Conservation (phyloP, 2,113 vertebrate genomes). For the Psilopsiagon aurifrons region DNA sequence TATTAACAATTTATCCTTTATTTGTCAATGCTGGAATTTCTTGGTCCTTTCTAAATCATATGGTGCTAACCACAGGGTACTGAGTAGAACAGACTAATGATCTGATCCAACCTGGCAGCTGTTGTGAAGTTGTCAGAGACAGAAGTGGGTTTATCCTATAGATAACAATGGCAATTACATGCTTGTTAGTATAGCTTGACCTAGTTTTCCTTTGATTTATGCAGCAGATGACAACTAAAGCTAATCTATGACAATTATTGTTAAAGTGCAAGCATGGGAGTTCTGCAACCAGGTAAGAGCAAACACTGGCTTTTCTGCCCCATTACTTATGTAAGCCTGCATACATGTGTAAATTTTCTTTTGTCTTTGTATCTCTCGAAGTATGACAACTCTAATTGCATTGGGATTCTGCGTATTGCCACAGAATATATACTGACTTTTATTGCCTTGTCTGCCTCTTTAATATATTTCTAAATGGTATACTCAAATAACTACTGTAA, state of each 20-base stretch:
- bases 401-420: not conserved
- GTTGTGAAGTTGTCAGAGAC: not conserved
- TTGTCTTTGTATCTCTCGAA: not conserved
- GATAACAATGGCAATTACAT: not conserved
- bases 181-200: constrained; percentile 37
- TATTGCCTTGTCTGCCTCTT: not conserved
- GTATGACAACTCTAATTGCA: not conserved
- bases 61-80: not conserved
- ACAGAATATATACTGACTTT: not conserved
- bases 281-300: not conserved
- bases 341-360: not conserved
- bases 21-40: not conserved
- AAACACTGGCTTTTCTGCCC: not conserved
- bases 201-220: constrained; percentile 33
- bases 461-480: not conserved
- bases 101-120: not conserved
- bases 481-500: not conserved
- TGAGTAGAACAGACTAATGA: not conserved
- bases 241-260: not conserved
- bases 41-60: not conserved
- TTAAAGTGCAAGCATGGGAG: not conserved
- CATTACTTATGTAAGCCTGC: not conserved
- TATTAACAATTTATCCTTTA: not conserved
- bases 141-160: not conserved
- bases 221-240: constrained; percentile 5